Evolutionary conservation across 2,113 vertebrate species (phyloP).

Genomic region (Sterrhoptilus dennistouni): DNA sequence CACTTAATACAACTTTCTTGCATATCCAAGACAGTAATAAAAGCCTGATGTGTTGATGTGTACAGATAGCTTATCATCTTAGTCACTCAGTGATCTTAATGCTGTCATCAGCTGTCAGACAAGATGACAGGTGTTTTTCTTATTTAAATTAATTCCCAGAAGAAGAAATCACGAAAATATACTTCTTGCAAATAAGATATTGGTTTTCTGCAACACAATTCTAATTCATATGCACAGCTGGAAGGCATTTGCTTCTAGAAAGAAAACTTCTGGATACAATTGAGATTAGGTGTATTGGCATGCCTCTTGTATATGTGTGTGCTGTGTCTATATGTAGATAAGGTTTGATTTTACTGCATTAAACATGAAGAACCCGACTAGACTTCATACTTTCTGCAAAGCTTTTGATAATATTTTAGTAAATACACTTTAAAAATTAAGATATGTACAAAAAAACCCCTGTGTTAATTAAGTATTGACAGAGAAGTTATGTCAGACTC

Average conservation of each 20-base stretch:
- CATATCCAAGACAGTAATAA: not conserved
- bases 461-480: not conserved
- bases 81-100: slow-evolving; percentile 16
- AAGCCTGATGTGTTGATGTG: slow-evolving; percentile 25
- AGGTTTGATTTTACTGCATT: not conserved
- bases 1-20: not conserved
- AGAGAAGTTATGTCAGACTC: not conserved
- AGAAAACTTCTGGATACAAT: not conserved
- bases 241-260: not conserved
- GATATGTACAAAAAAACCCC: not conserved
- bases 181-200: not conserved
- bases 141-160: not conserved
- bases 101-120: slow-evolving; percentile 43
- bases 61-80: slow-evolving; percentile 35
- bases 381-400: not conserved
- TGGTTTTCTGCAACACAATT: not conserved
- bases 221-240: not conserved
- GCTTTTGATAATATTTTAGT: not conserved
- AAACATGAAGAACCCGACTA: not conserved
- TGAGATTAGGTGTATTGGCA: not conserved
- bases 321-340: not conserved
- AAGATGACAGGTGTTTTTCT: slow-evolving; percentile 39
- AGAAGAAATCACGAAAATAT: slow-evolving; percentile 2
- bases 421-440: not conserved
- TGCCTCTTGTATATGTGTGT: not conserved